Base-by-base conservation (phyloP, 2,797 vertebrate species). In the Hydrocynus forskahlii region DNA sequence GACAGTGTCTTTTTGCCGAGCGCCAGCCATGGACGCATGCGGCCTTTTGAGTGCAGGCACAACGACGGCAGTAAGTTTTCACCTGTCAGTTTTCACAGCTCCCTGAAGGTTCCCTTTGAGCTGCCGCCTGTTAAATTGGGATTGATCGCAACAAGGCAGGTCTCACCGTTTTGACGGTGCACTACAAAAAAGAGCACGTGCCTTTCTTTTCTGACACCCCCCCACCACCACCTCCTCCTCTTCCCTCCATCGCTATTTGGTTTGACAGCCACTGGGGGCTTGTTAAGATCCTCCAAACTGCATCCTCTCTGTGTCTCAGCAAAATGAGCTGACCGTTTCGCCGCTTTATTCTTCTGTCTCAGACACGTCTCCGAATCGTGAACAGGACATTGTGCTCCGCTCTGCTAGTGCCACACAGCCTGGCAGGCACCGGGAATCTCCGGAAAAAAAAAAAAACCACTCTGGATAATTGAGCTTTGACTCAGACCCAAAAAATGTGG, bases 91-190 rank as follows among this genome's bases (percentile, higher is more conserved):
- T 90, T 90, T 89, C 92, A 91, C 86, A 89, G 88, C 90, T 92
- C 93, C 92, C 93, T 80, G 90, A 92, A 93, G 93, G 90, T 91
- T 91, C 87, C 92, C 89, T 93, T 91, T 89, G 90, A 93, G 91
- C 85, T 81, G 71, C 83, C 88, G 92, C 92, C 91, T 93, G 91
- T 92, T 94, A 93, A 94, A 94, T 93, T 93, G 92, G 91, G 91
- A 94, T 93, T 93, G 93, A 94, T 94, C 88, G 88, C 89, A 89
- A 93, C 92, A 94, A 94, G 92, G 88, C 89, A 84, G 91, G 88
- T 87, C 87, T 81, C 90, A 89, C 90, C 90, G 84, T 87, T 89
- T 84, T 38, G 81, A 75, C 78, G 83, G 62, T 50, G 35, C 40
- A 79, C 79, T 67, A 59, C 81, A 85, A 57, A 74, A 67, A 73